A percentile compares a stretch with the other conserved stretches of the same genome.
phyloP scores from a whole-genome alignment of 92 coral and sea anemone genomes.

The Desmophyllum pertusum region DNA sequence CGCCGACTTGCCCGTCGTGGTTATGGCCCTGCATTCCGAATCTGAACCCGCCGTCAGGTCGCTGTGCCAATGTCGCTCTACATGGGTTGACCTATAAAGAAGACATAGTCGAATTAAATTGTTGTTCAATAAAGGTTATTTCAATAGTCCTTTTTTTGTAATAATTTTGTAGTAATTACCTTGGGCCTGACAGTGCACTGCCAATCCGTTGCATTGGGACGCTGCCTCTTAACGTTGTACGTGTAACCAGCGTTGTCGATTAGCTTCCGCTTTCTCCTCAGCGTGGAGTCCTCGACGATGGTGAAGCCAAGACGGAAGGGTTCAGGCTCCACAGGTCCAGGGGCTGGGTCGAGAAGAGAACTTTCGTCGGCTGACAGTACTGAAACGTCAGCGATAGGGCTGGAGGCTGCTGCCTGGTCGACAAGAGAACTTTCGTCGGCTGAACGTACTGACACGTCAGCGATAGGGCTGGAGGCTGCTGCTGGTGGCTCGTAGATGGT shows the following conservation, averaged over 20 bases:
- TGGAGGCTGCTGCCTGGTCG: too few relatives aligned
- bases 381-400: too few relatives aligned
- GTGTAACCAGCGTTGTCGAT: slow-evolving; percentile 27
- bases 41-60: slow-evolving; percentile 26
- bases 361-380: too few relatives aligned
- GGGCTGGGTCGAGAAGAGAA: slow-evolving; percentile 25
- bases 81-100: slow-evolving; percentile 3
- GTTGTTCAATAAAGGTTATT: background rate
- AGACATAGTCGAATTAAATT: background rate
- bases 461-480: too few relatives aligned
- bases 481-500: too few relatives aligned
- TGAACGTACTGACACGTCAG: too few relatives aligned
- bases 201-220: slow-evolving; percentile 10
- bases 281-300: slow-evolving; percentile 18
- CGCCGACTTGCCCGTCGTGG: background rate
- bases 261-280: slow-evolving; percentile 25
- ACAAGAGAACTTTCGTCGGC: too few relatives aligned
- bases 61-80: slow-evolving; percentile 34
- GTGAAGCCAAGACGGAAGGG: slow-evolving; percentile 18
- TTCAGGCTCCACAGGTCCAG: background rate
- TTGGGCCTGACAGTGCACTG: slow-evolving; percentile 23
- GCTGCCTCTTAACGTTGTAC: slow-evolving; percentile 20
- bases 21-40: slow-evolving; percentile 6
- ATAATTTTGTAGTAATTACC: background rate
- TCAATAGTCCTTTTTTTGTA: background rate